Evolutionary conservation across 2,797 vertebrate species (phyloP), one percentile per base, ranked within the genome.

Genomic region (Mormyrops attenuatus): DNA sequence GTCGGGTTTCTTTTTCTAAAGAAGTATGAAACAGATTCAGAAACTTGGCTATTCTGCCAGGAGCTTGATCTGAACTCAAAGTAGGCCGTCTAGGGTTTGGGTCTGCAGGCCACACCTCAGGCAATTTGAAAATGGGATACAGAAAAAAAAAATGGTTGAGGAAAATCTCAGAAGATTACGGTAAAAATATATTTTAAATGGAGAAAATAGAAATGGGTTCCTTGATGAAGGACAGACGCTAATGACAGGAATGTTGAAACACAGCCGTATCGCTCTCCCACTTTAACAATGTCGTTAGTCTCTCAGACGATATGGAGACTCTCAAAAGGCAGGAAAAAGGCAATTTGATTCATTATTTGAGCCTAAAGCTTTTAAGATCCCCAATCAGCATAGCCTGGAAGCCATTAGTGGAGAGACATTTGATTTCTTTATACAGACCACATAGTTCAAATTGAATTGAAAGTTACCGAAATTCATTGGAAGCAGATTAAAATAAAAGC

Each of bases 381-480:
- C 82, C 41, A 85, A 84, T 49, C 82, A 85, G 22, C 41, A 85
- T 20, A 22, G 44, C 47, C 82, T 85, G 44, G n/a, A 85, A 85
- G 44, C 49, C 44, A 49, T 85, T 85, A 85, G 82, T n/a, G 44
- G 82, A 85, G 44, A 52, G 73, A 80, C 34, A 69, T 80, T 44
- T 80, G 73, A 80, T 80, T 80, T 77, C 69, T 85, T 85, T 85
- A 47, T 85, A 47, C 44, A 47, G 77, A 49, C 41, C 66, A 49
- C 41, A 49, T 50, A 85, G 82, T 85, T 85, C n/a, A 49, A 85
- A 85, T 85, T 85, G 82, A 47, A 85, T 85, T 85, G 82, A 49
- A 85, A 85, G 7, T 44, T 52, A 85, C 47, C 5, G 26, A 85
- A 22, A 52, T 49, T 85, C 22, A 49, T 44, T 80, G 34, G 38